phyloP scores from a whole-genome alignment of 1,140 invertebrate species.

The Panagrolaimus sp. region DNA sequence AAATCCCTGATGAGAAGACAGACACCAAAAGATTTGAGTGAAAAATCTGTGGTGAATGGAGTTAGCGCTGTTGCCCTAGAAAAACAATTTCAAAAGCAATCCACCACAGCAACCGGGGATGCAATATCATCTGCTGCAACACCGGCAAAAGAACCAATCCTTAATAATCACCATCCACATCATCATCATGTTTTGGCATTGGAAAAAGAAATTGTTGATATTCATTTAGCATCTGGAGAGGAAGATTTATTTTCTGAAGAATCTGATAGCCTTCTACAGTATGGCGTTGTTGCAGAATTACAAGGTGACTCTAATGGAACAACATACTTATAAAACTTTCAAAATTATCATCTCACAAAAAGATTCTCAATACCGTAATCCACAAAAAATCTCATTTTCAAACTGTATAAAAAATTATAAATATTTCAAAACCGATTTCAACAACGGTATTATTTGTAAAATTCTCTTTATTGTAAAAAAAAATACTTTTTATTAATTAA shows the following conservation, averaged over 20 bases:
- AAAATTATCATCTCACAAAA: too few species aligned
- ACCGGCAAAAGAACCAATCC: background rate
- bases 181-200: constrained; percentile 2
- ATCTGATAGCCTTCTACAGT: constrained; percentile 24
- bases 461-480: too few species aligned
- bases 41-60: constrained; percentile 16
- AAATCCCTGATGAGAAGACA: constrained; percentile 31
- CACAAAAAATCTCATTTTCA: too few species aligned
- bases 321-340: background rate
- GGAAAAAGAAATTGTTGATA: constrained; percentile 17
- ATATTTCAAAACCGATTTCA: too few species aligned
- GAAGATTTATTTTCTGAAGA: constrained; percentile 33
- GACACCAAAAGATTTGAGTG: constrained; percentile 16
- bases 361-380: too few species aligned
- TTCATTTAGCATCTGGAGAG: constrained; percentile 42
- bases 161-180: background rate
- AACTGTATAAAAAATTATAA: too few species aligned
- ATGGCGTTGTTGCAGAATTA: background rate
- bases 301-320: background rate
- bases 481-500: too few species aligned
- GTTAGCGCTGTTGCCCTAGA: constrained; percentile 17
- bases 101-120: constrained; percentile 23
- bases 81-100: constrained; percentile 23
- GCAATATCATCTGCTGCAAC: background rate
- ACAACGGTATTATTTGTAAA: too few species aligned